Conservation (phyloP, 2,113 vertebrate species). For the Onychostruthus taczanowskii region DNA sequence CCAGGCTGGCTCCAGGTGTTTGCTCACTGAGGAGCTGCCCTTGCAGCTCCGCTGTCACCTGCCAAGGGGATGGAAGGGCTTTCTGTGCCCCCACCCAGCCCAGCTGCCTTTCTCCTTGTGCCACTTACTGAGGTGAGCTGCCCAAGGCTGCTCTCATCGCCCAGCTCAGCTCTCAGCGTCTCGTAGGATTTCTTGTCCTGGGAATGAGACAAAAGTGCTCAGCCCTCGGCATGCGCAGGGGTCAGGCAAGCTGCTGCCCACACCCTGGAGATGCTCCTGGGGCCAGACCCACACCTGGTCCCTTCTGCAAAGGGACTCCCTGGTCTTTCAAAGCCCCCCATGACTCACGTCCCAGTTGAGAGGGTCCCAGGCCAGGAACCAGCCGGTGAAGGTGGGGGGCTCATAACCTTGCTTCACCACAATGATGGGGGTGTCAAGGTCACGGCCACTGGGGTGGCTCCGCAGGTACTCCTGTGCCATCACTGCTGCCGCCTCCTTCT, state of each 20-base stretch:
- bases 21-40: background rate
- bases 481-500: constrained; percentile 70
- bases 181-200: constrained; percentile 82
- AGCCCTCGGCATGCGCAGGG: accelerated
- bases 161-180: constrained; percentile 74
- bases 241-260: background rate
- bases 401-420: constrained; percentile 85
- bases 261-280: too few relatives aligned
- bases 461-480: constrained; percentile 83
- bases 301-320: background rate
- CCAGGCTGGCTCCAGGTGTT: background rate
- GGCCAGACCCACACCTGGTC: background rate
- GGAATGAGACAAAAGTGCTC: background rate
- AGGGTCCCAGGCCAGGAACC: constrained; percentile 87
- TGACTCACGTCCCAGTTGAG: constrained; percentile 81
- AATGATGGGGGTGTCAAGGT: constrained; percentile 77
- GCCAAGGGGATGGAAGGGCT: background rate
- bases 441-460: constrained; percentile 76
- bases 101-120: background rate
- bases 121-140: constrained; percentile 71
- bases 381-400: constrained; percentile 86
- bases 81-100: background rate
- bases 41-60: background rate
- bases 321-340: background rate
- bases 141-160: constrained; percentile 53